phyloP scores from a whole-genome alignment of 2,888 invertebrate species.

The Stictocephala bisonia region DNA sequence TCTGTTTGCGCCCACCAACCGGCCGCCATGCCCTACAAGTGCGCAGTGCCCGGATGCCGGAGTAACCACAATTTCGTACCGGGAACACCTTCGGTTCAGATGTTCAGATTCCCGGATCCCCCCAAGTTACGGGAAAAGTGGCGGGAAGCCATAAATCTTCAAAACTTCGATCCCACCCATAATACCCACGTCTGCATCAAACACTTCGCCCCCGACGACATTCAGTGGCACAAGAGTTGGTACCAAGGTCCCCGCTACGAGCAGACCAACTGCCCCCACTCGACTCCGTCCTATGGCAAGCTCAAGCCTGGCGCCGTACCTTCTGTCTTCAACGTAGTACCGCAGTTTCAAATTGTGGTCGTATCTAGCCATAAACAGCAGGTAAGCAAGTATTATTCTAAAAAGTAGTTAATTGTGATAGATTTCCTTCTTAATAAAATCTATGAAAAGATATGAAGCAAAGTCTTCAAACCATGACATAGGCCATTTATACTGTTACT shows the following conservation, averaged over 20 bases:
- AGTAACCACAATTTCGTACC: conserved; percentile 34
- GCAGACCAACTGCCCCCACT: no score
- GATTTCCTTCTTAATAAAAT: no score
- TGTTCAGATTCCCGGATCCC: conserved; percentile 39
- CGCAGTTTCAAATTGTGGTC: no score
- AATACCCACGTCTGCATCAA: conserved; percentile 42
- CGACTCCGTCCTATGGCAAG: no score
- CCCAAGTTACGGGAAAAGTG: conserved; percentile 16
- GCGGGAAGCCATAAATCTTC: conserved; percentile 27
- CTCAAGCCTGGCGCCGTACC: conserved; percentile 28
- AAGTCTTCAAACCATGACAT: no score
- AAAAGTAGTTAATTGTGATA: no score
- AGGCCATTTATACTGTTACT: no score
- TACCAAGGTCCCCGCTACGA: background rate
- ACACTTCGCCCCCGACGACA: conserved; percentile 39
- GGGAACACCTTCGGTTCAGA: conserved; percentile 14
- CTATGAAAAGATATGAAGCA: no score
- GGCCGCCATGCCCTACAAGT: conserved; percentile 40
- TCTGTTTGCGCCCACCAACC: no score
- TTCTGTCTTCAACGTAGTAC: conserved; percentile 15
- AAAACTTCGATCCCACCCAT: conserved; percentile 16
- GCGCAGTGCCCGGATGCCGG: conserved; percentile 30
- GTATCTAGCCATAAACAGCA: no score
- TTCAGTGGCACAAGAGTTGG: background rate
- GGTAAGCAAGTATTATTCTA: no score